Evolutionary conservation across 2,888 invertebrate species (phyloP).

Genomic region (Tetanocera ferruginea): DNA sequence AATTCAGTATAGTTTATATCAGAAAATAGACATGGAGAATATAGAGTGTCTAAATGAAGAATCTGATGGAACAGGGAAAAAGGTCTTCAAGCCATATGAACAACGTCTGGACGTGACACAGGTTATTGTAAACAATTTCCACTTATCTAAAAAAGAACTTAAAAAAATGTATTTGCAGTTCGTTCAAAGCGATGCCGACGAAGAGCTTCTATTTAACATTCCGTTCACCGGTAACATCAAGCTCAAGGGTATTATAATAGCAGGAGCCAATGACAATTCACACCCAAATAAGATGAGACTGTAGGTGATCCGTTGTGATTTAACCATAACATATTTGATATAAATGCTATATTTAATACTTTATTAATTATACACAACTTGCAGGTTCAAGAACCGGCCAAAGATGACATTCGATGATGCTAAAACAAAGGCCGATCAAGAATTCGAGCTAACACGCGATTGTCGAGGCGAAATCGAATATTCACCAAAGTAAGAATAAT

Average conservation of each 20-base stretch:
- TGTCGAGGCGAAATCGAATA: conserved; percentile 87
- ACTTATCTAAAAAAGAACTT: background rate
- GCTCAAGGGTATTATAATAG: conserved; percentile 91
- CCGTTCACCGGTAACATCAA: conserved; percentile 97
- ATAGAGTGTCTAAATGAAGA: conserved; percentile 93
- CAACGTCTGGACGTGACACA: conserved; percentile 81
- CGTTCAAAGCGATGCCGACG: conserved; percentile 97
- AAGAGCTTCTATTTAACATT: conserved; percentile 95
- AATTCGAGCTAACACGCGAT: conserved; percentile 88
- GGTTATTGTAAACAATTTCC: conserved; percentile 70
- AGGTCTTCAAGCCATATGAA: conserved; percentile 94
- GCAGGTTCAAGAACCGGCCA: conserved; percentile 91
- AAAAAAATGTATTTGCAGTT: conserved; percentile 73
- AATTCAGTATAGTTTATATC: conserved; percentile 78
- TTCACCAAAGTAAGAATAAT: conserved; percentile 80
- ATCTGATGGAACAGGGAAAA: conserved; percentile 86
- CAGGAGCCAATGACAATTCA: conserved; percentile 88
- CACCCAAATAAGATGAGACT: conserved; percentile 90
- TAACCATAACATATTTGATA: background rate
- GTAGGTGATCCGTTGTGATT: conserved; percentile 73
- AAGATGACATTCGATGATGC: conserved; percentile 96
- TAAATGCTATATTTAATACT: background rate
- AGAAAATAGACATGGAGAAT: conserved; percentile 89
- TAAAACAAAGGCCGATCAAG: conserved; percentile 82
- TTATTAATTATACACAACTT: background rate